A percentile compares a stretch with the other conserved stretches of the same genome.
Conservation (phyloP, 2,888 invertebrate genomes). For the Phortica okadai region DNA sequence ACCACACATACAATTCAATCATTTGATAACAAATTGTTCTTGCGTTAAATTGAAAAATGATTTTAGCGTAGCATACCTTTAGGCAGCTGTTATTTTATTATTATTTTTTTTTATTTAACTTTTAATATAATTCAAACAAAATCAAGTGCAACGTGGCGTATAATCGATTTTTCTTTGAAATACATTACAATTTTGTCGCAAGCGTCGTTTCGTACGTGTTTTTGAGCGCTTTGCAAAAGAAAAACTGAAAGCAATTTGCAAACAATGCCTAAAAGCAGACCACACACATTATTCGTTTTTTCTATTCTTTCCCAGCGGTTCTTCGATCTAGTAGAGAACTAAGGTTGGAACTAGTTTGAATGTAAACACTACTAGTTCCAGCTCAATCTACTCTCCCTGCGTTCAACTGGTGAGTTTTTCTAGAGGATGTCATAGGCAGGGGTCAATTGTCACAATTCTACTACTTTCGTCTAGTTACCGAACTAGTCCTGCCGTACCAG, state of each 20-base stretch:
- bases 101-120: neutral
- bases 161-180: constrained; percentile 57
- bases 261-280: neutral
- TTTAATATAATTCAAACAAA: constrained; percentile 37
- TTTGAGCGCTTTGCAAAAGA: constrained; percentile 31
- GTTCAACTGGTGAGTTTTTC: too few species aligned
- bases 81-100: constrained; percentile 21
- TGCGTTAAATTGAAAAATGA: constrained; percentile 64
- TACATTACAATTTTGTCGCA: constrained; percentile 21
- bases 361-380: too few species aligned
- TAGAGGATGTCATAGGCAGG: too few species aligned
- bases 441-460: too few species aligned
- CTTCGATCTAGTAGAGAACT: too few species aligned
- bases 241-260: constrained; percentile 58
- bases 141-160: constrained; percentile 61
- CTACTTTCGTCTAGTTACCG: too few species aligned
- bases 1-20: neutral
- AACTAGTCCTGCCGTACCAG: too few species aligned
- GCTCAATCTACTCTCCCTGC: too few species aligned
- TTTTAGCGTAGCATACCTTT: constrained; percentile 14
- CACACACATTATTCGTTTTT: neutral
- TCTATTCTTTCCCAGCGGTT: neutral
- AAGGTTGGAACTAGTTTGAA: too few species aligned
- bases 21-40: constrained; percentile 42
- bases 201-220: constrained; percentile 46